A percentile compares a stretch with the other conserved stretches of the same genome.
Conservation (phyloP, 2,888 invertebrate species). For the Malachius bipustulatus region DNA sequence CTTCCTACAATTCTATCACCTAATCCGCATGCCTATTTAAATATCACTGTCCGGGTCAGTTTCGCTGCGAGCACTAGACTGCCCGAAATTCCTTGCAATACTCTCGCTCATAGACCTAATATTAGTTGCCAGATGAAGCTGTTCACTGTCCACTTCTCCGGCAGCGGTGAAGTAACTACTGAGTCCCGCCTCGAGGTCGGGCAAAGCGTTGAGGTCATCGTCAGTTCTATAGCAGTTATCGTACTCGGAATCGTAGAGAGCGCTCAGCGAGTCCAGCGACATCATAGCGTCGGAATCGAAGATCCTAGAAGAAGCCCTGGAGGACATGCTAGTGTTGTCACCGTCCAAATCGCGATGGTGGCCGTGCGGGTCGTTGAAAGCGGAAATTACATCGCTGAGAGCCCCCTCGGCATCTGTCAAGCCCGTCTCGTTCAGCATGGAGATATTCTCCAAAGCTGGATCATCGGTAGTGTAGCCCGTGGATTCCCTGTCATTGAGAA, state of each 20-base stretch:
- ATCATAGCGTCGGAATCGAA: slow-evolving; percentile 66
- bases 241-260: slow-evolving; percentile 68
- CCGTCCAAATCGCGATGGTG: slow-evolving; percentile 44
- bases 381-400: slow-evolving; percentile 75
- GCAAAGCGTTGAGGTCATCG: slow-evolving; percentile 37
- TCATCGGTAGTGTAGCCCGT: slow-evolving; percentile 82
- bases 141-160: slow-evolving; percentile 38
- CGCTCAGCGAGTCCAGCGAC: slow-evolving; percentile 68
- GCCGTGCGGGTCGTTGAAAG: slow-evolving; percentile 53
- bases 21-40: slow-evolving; percentile 27
- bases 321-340: slow-evolving; percentile 70
- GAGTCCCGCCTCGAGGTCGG: slow-evolving; percentile 36
- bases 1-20: not conserved
- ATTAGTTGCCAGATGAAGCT: slow-evolving; percentile 59
- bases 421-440: slow-evolving; percentile 74
- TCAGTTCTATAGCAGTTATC: slow-evolving; percentile 49
- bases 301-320: slow-evolving; percentile 70
- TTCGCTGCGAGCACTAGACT: slow-evolving; percentile 50
- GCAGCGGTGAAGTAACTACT: slow-evolving; percentile 36
- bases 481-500: slow-evolving; percentile 47
- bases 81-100: slow-evolving; percentile 65
- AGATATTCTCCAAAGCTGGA: slow-evolving; percentile 73
- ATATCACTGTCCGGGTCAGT: slow-evolving; percentile 58
- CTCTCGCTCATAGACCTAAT: slow-evolving; percentile 65
- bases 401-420: slow-evolving; percentile 79